Base-by-base conservation (phyloP, 2,888 invertebrate genomes). In the Steinernema scapterisci region DNA sequence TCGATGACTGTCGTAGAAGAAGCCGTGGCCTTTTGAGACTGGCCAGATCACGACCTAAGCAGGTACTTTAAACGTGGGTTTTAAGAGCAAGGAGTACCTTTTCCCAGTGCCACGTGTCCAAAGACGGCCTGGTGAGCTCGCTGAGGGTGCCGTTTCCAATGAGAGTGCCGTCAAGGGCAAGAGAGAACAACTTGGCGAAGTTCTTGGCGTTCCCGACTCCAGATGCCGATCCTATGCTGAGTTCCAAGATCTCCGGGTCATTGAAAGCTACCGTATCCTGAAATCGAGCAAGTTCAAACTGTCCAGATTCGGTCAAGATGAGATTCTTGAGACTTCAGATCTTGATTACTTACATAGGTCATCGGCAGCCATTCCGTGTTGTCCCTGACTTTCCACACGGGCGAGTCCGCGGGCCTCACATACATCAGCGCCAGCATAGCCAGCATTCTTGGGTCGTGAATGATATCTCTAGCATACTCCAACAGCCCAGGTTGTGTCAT, bases 1-100 rank as follows among this genome's bases (percentile, higher is more conserved):
- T 7, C 85, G 85, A 76, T 85, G 83, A 38, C 77, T 77, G 21
- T 85, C 85, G 71, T 83, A 85, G 76, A 85, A 84, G 76, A 85
- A 85, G 9, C 85, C 85, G 70, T 82, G 79, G n/a, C 85, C 85
- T 75, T 85, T 85, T 63, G 81, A 79, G 0, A 85, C 78, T 19
- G 85, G 85, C 78, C 83, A 85, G 27, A 84, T 75, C 1, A 82
- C 81, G 3, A 79, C 78, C 72, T 63, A 63, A 25, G 13, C 23
- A 25, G 5, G 21, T 54, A 48, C 6, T 23, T 11, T 13, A 52
- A 23, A 73, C 44, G 13, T 73, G 5, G 21, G 23, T 19, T 13
- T 44, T 71, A 21, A n/a, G 9, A 46, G 43, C 45, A 7, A 45
- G 48, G 52, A n/a, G 16, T 63, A 82, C 81, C 73, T 81, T 79